Conservation (phyloP, 2,888 invertebrate species). For the Watsonalla binaria region DNA sequence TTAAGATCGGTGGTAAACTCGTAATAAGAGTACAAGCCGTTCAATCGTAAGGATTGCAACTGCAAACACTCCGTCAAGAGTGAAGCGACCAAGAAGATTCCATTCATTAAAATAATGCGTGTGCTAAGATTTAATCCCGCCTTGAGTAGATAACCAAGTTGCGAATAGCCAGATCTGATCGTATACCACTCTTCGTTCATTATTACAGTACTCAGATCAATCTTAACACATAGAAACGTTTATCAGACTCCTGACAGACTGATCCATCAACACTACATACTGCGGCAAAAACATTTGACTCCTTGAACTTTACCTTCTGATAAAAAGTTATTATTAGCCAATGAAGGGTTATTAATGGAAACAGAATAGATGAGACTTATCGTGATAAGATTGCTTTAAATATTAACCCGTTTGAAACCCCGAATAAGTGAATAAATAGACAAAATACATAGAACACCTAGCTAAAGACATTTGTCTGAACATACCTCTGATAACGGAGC, state of each 20-base stretch:
- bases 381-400: background rate
- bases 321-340: background rate
- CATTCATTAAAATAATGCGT: constrained; percentile 2
- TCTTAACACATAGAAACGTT: constrained; percentile 1
- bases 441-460: no score
- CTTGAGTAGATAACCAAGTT: background rate
- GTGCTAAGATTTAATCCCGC: constrained; percentile 1
- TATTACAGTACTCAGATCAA: constrained; percentile 1
- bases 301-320: background rate
- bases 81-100: background rate
- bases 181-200: background rate
- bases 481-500: no score
- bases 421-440: no score
- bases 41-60: no score
- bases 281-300: background rate
- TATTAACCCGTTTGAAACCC: background rate
- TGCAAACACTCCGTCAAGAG: background rate
- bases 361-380: background rate
- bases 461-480: no score
- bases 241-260: constrained; percentile 2
- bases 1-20: no score
- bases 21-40: no score
- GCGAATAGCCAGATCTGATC: constrained; percentile 1
- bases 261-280: constrained; percentile 1
- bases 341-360: background rate